Conservation (phyloP, 2,113 vertebrate species). For the Butorides virescens region DNA sequence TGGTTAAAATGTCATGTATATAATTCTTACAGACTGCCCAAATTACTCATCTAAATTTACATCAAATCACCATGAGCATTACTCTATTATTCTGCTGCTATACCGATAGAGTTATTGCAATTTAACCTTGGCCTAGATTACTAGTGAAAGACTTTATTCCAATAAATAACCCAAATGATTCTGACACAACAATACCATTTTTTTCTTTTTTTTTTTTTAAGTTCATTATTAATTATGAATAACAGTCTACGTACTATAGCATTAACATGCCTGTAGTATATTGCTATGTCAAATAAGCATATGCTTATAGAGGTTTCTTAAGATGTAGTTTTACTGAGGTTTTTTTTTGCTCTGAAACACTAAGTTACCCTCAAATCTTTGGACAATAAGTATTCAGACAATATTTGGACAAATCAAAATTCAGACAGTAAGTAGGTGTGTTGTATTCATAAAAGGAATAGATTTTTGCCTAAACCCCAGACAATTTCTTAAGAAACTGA, state of each 20-base stretch:
- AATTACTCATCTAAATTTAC: neutral
- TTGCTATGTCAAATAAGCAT: neutral
- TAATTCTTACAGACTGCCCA: neutral
- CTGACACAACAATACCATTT: neutral
- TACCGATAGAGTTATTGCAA: neutral
- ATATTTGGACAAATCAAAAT: too few relatives aligned
- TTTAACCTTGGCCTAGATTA: neutral
- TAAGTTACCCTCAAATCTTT: neutral
- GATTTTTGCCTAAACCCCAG: neutral
- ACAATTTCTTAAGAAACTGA: neutral
- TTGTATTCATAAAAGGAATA: neutral
- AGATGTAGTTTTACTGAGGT: neutral
- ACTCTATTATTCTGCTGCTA: neutral
- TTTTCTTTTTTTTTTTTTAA: neutral
- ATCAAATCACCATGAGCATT: neutral
- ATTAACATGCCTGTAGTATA: neutral
- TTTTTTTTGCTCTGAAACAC: neutral
- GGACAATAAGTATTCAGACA: neutral
- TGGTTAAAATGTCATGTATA: neutral
- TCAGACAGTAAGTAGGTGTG: too few relatives aligned
- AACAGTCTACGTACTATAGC: neutral
- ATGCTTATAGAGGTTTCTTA: neutral
- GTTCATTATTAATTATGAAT: neutral
- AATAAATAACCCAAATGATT: neutral
- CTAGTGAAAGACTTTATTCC: neutral